A percentile compares a stretch with the other conserved stretches of the same genome.
Evolutionary conservation across 2,797 vertebrate species (phyloP).

Genomic region (Lagodon rhomboides): DNA sequence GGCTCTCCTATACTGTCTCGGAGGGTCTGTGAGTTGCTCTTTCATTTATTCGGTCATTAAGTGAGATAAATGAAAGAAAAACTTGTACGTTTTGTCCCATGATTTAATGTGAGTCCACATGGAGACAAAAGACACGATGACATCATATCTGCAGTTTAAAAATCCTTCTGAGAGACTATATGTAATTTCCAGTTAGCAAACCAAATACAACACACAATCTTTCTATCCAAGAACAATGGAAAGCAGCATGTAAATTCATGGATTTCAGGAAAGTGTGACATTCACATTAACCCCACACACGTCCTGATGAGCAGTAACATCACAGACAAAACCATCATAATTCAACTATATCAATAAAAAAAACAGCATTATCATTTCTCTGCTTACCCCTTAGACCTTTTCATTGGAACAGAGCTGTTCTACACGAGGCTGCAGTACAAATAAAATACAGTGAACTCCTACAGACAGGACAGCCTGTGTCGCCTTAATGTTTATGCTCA

Average conservation of each 20-base stretch:
- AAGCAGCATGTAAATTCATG: slow-evolving; percentile 18
- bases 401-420: slow-evolving; percentile 42
- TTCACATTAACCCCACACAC: not conserved
- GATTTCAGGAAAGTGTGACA: not conserved
- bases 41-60: not conserved
- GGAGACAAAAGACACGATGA: not conserved
- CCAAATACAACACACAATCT: not conserved
- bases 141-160: not conserved
- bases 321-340: not conserved
- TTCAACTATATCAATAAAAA: not conserved
- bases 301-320: not conserved
- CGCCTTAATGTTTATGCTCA: slow-evolving; percentile 16
- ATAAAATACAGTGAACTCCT: not conserved
- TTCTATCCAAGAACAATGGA: not conserved
- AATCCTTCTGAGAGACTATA: not conserved
- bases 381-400: slow-evolving; percentile 50
- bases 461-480: not conserved
- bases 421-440: slow-evolving; percentile 4
- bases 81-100: not conserved
- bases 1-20: not conserved
- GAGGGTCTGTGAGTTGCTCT: not conserved
- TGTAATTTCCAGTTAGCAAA: not conserved
- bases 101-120: not conserved
- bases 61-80: not conserved
- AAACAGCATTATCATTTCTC: not conserved